A percentile compares a stretch with the other conserved stretches of the same genome.
Evolutionary conservation across 2,113 vertebrate species (phyloP).

Genomic region (Asarcornis scutulata): DNA sequence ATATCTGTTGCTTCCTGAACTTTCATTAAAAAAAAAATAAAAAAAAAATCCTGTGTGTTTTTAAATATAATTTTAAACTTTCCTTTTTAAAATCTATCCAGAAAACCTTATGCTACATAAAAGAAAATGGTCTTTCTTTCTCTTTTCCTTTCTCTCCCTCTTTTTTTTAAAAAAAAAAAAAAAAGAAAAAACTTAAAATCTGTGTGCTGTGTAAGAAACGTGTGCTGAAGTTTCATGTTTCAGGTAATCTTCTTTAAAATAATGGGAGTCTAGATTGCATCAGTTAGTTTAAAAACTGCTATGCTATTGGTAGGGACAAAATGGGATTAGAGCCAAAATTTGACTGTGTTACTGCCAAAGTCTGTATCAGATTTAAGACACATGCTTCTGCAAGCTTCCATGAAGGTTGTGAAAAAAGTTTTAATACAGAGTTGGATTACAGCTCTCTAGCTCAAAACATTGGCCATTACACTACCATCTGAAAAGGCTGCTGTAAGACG

Average conservation of each 20-base stretch:
- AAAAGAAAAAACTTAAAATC: not conserved
- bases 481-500: constrained; percentile 55
- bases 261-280: constrained; percentile 63
- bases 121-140: not conserved
- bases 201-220: constrained; percentile 35
- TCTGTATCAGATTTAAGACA: constrained; percentile 97
- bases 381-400: constrained; percentile 84
- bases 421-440: constrained; percentile 77
- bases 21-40: constrained; percentile 20
- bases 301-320: constrained; percentile 77
- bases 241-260: constrained; percentile 77
- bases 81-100: not conserved
- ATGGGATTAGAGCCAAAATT: constrained; percentile 78
- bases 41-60: not conserved
- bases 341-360: constrained; percentile 80
- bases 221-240: constrained; percentile 77
- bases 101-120: not conserved
- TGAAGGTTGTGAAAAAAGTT: constrained; percentile 80
- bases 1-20: not conserved
- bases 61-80: not conserved
- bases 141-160: not conserved
- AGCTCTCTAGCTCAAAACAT: constrained; percentile 66
- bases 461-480: constrained; percentile 54
- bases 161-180: not conserved
- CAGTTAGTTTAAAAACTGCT: constrained; percentile 73